Base-by-base conservation (phyloP, 2,888 invertebrate genomes). In the Elmis aenea region DNA sequence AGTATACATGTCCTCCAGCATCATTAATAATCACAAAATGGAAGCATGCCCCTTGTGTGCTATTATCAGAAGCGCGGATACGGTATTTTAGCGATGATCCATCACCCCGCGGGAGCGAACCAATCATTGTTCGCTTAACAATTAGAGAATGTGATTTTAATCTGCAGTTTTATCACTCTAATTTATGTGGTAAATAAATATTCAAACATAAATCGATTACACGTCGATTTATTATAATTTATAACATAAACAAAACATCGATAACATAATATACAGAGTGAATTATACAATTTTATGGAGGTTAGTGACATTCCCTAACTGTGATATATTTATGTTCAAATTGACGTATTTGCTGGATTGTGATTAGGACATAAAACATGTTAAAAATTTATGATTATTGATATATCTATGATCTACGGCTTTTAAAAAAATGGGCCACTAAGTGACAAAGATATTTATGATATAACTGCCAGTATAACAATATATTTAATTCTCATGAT, bases 101-200 rank as follows among this genome's bases (percentile, higher is more conserved):
- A 51, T 51, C 53, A 52, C 46, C 53, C 51, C 38, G 48, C 45
- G 51, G 55, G 54, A 51, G 48, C 38, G 40, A 55, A 52, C 56
- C 58, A 58, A 52, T 57, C 55, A 58, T 59, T 57, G 58, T 59
- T 53, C 58, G 49, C 46, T 58, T 54, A 59, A 57, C 60, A 60
- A 59, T 61, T 58, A 55, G 52, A 54, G 55, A 55, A 58, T 54
- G 50, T 48, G 58, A 58, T 59, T 59, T 57, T 54, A 55, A 57
- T 53, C 55, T 45, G 43, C 43, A 53, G 50, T 58, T 57, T 52
- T 50, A 57, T 53, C 52, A 30, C 26, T 38, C 38, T 53, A 55
- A 57, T 59, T 59, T 57, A 55, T 52, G 49, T 49, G 33, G 26
- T 30, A 42, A 48, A 39, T 45, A 50, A 46, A 47, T 50, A 46